Percentiles rank a stretch among this genome's conserved stretches.
Conservation (phyloP, 1,140 invertebrate genomes). For the Drosophila orosa region DNA sequence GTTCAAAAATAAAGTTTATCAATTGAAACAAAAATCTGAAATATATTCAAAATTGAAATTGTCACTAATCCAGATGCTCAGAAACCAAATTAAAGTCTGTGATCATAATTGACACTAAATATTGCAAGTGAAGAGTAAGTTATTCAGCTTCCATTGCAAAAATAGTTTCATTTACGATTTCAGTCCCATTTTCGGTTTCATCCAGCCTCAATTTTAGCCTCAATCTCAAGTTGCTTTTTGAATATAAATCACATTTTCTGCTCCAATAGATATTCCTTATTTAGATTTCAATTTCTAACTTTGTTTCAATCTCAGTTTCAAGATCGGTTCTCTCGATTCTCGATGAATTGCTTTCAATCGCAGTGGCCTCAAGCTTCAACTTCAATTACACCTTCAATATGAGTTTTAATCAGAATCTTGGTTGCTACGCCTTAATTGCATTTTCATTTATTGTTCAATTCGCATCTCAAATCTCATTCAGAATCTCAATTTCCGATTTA, state of each 20-base stretch:
- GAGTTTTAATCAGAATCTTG: constrained; percentile 6
- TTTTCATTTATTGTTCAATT: constrained; percentile 5
- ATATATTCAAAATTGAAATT: constrained; percentile 18
- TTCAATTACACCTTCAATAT: constrained; percentile 16
- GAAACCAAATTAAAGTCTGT: constrained; percentile 4
- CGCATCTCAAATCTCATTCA: constrained; percentile 33
- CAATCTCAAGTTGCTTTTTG: constrained; percentile 14
- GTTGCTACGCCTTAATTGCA: constrained; percentile 4
- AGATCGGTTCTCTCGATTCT: constrained; percentile 6
- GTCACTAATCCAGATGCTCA: constrained; percentile 11
- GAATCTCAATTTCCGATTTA: constrained; percentile 44
- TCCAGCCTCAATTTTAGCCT: constrained; percentile 21
- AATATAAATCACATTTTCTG: neutral
- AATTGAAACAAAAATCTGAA: neutral
- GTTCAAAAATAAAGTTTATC: neutral
- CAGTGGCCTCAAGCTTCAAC: constrained; percentile 4
- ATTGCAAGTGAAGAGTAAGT: neutral
- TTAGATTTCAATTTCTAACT: constrained; percentile 2
- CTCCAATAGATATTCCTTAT: neutral
- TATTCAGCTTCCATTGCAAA: constrained; percentile 5
- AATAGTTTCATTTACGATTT: neutral
- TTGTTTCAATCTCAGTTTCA: constrained; percentile 2
- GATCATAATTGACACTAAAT: neutral
- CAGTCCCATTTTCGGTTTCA: constrained; percentile 7
- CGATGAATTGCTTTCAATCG: neutral